Percentiles rank a stretch among this genome's conserved stretches.
Evolutionary conservation across 2,113 vertebrate genomes (phyloP).

Genomic region (Crotalus horridus): DNA sequence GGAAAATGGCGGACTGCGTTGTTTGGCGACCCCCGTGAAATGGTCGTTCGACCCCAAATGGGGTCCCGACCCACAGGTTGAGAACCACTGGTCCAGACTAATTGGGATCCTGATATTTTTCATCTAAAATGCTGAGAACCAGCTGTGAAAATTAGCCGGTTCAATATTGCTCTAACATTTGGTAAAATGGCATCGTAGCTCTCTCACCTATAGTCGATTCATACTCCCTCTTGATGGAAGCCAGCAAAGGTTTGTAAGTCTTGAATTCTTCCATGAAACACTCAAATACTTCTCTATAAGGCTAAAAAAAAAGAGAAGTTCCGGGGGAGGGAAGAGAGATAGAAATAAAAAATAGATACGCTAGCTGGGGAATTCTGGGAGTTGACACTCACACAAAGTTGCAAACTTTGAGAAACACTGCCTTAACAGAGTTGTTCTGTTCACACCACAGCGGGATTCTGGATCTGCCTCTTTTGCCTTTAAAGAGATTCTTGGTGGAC

Average conservation of each 20-base stretch:
- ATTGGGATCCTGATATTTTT: too few relatives aligned
- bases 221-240: conserved; percentile 83
- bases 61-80: too few relatives aligned
- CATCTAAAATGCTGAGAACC: too few relatives aligned
- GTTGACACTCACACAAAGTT: background rate
- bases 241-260: conserved; percentile 82
- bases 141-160: background rate
- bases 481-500: background rate
- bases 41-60: too few relatives aligned
- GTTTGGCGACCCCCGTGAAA: too few relatives aligned
- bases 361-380: background rate
- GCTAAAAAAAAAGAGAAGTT: conserved; percentile 52
- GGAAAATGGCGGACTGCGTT: too few relatives aligned
- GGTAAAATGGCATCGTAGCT: background rate
- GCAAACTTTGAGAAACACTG: background rate
- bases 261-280: conserved; percentile 81
- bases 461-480: background rate
- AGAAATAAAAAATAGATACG: background rate
- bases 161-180: background rate
- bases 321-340: conserved; percentile 8
- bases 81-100: too few relatives aligned
- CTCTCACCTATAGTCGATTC: conserved; percentile 79
- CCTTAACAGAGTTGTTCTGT: too few relatives aligned
- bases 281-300: conserved; percentile 78
- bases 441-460: background rate